Percentiles rank a stretch among this genome's conserved stretches.
Conservation (phyloP, 2,113 vertebrate genomes). For the Brevimyrus niger region DNA sequence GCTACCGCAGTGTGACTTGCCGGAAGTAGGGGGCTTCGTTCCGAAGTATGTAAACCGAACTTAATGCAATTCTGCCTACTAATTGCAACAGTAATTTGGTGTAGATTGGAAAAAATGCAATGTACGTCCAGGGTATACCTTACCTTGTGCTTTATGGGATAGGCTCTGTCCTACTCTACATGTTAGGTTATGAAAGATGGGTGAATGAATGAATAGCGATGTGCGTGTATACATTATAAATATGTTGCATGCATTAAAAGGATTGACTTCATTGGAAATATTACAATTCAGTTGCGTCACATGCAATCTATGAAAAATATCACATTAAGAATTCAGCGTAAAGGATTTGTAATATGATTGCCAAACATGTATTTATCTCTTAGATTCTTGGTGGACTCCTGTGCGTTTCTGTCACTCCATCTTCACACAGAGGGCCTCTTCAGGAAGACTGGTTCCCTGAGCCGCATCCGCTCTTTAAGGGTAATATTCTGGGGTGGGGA, state of each 20-base stretch:
- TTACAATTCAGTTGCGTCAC: background rate
- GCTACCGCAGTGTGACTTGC: constrained; percentile 34
- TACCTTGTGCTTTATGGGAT: background rate
- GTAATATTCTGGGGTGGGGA: constrained; percentile 25
- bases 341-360: background rate
- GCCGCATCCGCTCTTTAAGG: constrained; percentile 48
- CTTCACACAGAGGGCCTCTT: constrained; percentile 52
- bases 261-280: background rate
- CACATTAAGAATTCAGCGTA: background rate
- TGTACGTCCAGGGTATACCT: background rate
- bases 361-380: background rate
- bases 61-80: background rate
- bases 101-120: background rate
- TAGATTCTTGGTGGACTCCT: constrained; percentile 53
- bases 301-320: background rate
- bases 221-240: background rate
- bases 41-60: constrained; percentile 46
- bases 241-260: background rate
- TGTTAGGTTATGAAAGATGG: background rate
- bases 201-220: background rate
- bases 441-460: constrained; percentile 52
- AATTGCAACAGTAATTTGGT: background rate
- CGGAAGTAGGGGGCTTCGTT: constrained; percentile 32
- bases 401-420: constrained; percentile 43
- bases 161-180: background rate